A percentile compares a stretch with the other conserved stretches of the same genome.
Conservation (phyloP, 2,797 vertebrate genomes). For the Cichlasoma orientale region DNA sequence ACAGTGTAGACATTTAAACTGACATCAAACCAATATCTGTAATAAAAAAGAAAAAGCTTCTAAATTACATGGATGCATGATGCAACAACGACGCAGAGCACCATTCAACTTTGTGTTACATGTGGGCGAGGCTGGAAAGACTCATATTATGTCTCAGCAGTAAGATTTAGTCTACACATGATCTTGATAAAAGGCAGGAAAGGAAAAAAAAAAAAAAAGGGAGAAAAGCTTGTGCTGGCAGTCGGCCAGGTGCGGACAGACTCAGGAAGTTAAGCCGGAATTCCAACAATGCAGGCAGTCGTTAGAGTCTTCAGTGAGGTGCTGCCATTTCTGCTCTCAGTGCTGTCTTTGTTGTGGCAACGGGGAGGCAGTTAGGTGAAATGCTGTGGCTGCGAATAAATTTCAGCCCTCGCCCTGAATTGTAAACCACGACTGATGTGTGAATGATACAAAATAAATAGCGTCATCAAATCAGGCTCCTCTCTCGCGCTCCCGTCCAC, state of each 20-base stretch:
- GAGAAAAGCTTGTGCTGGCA: slow-evolving; percentile 69
- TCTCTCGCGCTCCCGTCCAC: background rate
- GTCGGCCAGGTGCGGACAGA: slow-evolving; percentile 75
- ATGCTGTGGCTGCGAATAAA: slow-evolving; percentile 36
- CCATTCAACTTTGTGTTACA: slow-evolving; percentile 11
- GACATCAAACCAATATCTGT: background rate
- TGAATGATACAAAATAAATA: slow-evolving; percentile 24
- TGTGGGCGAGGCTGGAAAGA: slow-evolving; percentile 34
- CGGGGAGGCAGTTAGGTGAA: slow-evolving; percentile 41
- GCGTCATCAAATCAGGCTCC: slow-evolving; percentile 3
- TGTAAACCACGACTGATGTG: slow-evolving; percentile 18
- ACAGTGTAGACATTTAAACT: background rate
- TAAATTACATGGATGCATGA: background rate
- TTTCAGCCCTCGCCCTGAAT: slow-evolving; percentile 30
- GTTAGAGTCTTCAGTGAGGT: slow-evolving; percentile 70
- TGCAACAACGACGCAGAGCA: slow-evolving; percentile 20
- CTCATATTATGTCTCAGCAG: slow-evolving; percentile 54
- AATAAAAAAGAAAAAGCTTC: background rate
- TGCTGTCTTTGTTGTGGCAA: slow-evolving; percentile 59
- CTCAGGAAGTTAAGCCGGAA: slow-evolving; percentile 82
- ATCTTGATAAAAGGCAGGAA: slow-evolving; percentile 68
- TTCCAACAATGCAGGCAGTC: slow-evolving; percentile 83
- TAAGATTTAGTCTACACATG: slow-evolving; percentile 62
- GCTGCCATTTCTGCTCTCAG: slow-evolving; percentile 57
- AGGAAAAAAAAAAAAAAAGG: slow-evolving; percentile 36